A percentile compares a stretch with the other conserved stretches of the same genome.
These are phyloP conservation scores for Neodiprion fabricii DNA, from an alignment of 1,140 invertebrate species.

Conservation along the genomic window DNA sequence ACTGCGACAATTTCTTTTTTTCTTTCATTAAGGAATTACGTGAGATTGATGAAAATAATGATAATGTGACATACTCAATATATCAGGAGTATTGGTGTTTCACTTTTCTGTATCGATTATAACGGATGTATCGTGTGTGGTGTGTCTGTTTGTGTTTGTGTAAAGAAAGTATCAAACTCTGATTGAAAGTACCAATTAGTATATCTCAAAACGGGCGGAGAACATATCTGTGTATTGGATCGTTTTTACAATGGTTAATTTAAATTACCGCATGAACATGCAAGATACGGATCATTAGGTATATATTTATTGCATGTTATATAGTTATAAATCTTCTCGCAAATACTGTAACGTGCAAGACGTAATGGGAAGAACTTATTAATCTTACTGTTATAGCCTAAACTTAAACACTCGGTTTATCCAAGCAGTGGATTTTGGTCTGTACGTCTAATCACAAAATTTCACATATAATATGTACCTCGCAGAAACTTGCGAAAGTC, in stretches of 20 bases:
- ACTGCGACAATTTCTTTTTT: neutral
- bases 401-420: neutral
- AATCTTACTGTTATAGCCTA: neutral
- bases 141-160: neutral
- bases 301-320: neutral
- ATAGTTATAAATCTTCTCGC: neutral
- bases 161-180: neutral
- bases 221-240: neutral
- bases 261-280: neutral
- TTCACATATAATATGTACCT: neutral
- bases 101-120: no score
- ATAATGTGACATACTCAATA: neutral
- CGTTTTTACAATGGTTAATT: neutral
- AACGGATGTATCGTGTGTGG: no score
- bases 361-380: neutral
- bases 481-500: neutral
- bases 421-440: neutral
- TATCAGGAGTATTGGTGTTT: no score
- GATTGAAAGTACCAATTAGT: neutral
- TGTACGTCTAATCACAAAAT: neutral
- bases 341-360: neutral
- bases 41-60: neutral
- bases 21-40: neutral
- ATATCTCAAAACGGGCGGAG: neutral
- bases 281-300: neutral